Evolutionary conservation across 2,113 vertebrate genomes (phyloP).

Genomic region (Anoura caudifer): DNA sequence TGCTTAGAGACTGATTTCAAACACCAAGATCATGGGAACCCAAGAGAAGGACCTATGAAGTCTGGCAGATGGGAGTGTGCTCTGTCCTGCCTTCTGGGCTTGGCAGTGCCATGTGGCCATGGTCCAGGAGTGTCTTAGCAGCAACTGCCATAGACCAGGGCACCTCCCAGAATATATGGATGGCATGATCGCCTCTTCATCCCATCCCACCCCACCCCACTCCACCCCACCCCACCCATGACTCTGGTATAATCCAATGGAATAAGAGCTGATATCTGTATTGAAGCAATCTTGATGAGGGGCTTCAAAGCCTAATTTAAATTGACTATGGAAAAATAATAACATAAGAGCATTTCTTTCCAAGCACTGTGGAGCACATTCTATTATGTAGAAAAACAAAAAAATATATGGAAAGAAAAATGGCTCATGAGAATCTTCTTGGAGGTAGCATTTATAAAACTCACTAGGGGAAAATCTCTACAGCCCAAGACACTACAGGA

Average conservation of each 20-base stretch:
- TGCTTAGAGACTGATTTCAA: neutral
- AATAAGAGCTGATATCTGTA: neutral
- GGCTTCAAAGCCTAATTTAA: neutral
- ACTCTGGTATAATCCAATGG: neutral
- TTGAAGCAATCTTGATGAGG: neutral
- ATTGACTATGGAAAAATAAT: neutral
- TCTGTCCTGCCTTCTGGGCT: neutral
- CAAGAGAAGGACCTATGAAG: neutral
- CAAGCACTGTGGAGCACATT: neutral
- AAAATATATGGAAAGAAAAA: neutral
- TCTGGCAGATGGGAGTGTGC: neutral
- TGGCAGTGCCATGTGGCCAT: neutral
- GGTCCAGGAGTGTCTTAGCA: neutral
- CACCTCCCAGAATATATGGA: neutral
- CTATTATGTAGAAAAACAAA: neutral
- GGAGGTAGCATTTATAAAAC: neutral
- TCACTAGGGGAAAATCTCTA: neutral
- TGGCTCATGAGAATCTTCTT: neutral
- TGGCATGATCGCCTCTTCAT: neutral
- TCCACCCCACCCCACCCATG: fast-evolving
- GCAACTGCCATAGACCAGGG: too few species aligned
- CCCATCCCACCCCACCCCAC: fast-evolving
- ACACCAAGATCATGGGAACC: neutral
- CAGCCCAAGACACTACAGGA: too few species aligned
- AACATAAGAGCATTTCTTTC: neutral